A percentile compares a stretch with the other conserved stretches of the same genome.
Evolutionary conservation across 2,797 vertebrate species (phyloP).

Genomic region (Catostomus latipinnis): DNA sequence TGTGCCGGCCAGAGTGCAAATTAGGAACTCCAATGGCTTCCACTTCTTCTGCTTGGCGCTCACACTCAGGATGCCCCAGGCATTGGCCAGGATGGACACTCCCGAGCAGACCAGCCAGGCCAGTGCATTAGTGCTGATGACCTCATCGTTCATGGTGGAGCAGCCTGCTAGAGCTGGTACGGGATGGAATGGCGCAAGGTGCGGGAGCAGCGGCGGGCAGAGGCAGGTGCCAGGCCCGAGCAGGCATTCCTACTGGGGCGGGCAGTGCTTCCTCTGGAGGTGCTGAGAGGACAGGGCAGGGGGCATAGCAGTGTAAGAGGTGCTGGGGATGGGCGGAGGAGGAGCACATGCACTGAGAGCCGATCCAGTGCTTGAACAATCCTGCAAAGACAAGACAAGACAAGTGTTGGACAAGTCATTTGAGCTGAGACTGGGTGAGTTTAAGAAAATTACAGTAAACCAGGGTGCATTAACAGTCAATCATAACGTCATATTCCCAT

Average conservation of each 20-base stretch:
- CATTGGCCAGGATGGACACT: conserved; percentile 89
- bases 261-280: conserved; percentile 54
- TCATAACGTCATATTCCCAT: conserved; percentile 20
- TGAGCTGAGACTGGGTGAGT: no score
- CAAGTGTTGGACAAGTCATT: neutral
- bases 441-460: conserved; percentile 9
- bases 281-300: conserved; percentile 16
- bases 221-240: conserved; percentile 66
- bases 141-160: conserved; percentile 88
- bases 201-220: conserved; percentile 63
- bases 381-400: neutral
- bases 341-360: neutral
- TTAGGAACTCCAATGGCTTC: conserved; percentile 93
- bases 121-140: conserved; percentile 86
- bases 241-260: conserved; percentile 73
- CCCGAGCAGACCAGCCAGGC: conserved; percentile 92
- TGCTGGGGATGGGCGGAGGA: conserved; percentile 2
- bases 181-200: conserved; percentile 49
- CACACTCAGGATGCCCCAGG: conserved; percentile 93
- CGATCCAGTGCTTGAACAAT: neutral
- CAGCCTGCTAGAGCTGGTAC: conserved; percentile 60
- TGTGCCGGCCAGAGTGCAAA: conserved; percentile 90
- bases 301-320: conserved; percentile 11
- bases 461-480: conserved; percentile 23
- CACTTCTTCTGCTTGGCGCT: conserved; percentile 96